phyloP scores from a whole-genome alignment of 2,113 vertebrate species.

The Actenoides hombroni region DNA sequence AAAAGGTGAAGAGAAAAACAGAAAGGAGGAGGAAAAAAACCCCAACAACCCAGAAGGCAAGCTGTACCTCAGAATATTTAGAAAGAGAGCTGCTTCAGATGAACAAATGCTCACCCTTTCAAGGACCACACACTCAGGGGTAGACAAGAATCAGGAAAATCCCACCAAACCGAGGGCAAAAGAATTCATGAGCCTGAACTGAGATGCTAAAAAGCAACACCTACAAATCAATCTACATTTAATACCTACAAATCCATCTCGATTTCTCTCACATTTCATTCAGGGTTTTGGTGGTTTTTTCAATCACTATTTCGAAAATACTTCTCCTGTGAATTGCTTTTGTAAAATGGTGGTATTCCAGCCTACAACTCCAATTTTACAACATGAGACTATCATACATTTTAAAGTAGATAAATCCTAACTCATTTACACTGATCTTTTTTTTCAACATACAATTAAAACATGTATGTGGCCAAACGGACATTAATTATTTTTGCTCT shows the following conservation, averaged over 20 bases:
- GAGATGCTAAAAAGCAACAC: neutral
- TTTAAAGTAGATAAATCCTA: neutral
- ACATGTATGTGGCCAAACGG: neutral
- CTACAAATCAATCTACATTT: neutral
- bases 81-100: neutral
- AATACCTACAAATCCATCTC: neutral
- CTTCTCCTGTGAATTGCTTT: neutral
- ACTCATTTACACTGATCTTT: neutral
- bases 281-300: neutral
- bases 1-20: neutral
- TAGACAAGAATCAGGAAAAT: neutral
- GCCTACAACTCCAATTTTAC: neutral
- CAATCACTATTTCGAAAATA: neutral
- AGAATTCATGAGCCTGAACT: neutral
- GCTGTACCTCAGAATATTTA: neutral
- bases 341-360: neutral
- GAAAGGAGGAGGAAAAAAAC: neutral
- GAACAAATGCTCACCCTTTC: neutral
- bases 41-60: neutral
- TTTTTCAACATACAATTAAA: constrained; percentile 12
- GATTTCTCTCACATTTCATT: neutral
- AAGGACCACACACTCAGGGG: neutral
- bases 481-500: neutral
- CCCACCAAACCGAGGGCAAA: neutral
- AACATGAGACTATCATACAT: neutral